phyloP scores from a whole-genome alignment of 2,888 invertebrate genomes.

The Aricia artaxerxes region DNA sequence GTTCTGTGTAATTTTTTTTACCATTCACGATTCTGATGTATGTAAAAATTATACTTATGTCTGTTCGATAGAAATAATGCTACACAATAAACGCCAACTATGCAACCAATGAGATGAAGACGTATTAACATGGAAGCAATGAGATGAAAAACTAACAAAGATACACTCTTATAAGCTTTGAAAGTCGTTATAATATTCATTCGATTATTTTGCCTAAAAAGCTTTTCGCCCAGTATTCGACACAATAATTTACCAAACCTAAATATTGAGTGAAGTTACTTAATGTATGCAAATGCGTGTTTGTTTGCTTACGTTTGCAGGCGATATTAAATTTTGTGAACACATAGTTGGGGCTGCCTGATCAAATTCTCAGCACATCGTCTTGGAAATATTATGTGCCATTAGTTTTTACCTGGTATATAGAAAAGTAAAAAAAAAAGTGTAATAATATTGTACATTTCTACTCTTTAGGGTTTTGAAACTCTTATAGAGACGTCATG shows the following conservation, averaged over 20 bases:
- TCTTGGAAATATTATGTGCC: neutral
- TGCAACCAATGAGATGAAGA: too few relatives aligned
- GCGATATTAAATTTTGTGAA: neutral
- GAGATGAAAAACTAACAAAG: too few relatives aligned
- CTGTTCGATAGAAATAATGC: too few relatives aligned
- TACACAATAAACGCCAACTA: too few relatives aligned
- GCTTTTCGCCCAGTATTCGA: neutral
- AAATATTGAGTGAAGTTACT: neutral
- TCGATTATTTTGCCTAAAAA: neutral
- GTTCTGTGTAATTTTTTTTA: neutral
- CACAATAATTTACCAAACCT: neutral
- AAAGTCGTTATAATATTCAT: too few relatives aligned
- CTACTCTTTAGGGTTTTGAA: neutral
- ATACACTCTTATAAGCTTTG: too few relatives aligned
- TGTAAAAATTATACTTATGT: neutral
- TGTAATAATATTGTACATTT: neutral
- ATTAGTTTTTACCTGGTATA: neutral
- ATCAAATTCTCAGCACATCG: neutral
- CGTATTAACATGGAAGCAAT: too few relatives aligned
- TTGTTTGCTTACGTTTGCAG: constrained; percentile 6
- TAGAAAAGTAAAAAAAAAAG: too few relatives aligned
- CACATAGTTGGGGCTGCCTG: neutral
- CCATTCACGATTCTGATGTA: neutral
- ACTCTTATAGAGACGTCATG: neutral
- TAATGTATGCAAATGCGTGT: constrained; percentile 9